A percentile compares a stretch with the other conserved stretches of the same genome.
Evolutionary conservation across 2,888 invertebrate species (phyloP).

Genomic region (Drosophila colorata): DNA sequence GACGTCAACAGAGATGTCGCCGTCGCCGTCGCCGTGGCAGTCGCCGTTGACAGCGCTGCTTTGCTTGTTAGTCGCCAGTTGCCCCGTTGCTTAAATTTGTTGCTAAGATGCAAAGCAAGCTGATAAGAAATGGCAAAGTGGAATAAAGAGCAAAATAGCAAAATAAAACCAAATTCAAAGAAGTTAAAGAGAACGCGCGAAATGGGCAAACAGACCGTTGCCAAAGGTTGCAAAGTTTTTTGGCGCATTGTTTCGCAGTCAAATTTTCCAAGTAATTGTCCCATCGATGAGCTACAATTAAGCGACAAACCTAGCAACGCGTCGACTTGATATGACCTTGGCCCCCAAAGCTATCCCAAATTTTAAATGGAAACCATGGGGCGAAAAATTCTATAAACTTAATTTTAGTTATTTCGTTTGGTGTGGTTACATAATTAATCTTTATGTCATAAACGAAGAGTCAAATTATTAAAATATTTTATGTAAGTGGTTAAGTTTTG

Average conservation of each 20-base stretch:
- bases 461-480: too few species aligned
- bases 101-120: conserved; percentile 51
- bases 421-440: too few species aligned
- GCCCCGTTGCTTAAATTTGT: conserved; percentile 54
- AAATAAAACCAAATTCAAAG: conserved; percentile 1
- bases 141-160: conserved; percentile 7
- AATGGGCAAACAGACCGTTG: background rate
- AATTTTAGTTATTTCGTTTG: too few species aligned
- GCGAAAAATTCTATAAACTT: too few species aligned
- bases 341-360: background rate
- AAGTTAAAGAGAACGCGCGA: conserved; percentile 4
- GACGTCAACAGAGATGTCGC: conserved; percentile 50
- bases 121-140: conserved; percentile 33
- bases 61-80: conserved; percentile 46
- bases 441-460: too few species aligned
- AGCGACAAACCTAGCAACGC: conserved; percentile 2
- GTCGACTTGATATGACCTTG: background rate
- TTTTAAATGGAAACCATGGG: too few species aligned
- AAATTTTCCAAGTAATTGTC: conserved; percentile 34
- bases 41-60: conserved; percentile 22
- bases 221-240: conserved; percentile 29
- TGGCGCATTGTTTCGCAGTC: conserved; percentile 29
- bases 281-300: conserved; percentile 17
- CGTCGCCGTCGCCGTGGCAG: background rate
- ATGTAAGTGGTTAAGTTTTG: too few species aligned